Base-by-base conservation (phyloP, 2,888 invertebrate genomes). In the Liopterus haemorrhoidalis region DNA sequence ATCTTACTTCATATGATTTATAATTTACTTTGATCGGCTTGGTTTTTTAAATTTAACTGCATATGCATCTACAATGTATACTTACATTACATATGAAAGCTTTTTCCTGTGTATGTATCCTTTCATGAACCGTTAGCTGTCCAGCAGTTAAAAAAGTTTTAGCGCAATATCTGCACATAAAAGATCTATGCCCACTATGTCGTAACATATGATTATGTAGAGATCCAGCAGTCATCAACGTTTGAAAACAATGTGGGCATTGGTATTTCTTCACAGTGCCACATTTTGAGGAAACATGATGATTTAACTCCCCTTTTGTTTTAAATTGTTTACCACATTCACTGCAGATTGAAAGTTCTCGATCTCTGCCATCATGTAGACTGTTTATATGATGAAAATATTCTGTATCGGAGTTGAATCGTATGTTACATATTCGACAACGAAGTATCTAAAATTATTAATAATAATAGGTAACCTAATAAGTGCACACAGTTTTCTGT, bases 301-400 rank as follows among this genome's bases (percentile, higher is more conserved):
- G 61, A 5, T 63, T 62, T 19, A 67, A 60, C 18, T 68, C 66
- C 39, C 63, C 62, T 48, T 64, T 59, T 1, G 67, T 66, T 47
- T 64, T 67, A 51, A 69, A 70, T 40, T 67, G 66, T 46, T 65
- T 64, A 2, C 69, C 70, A 54, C 71, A 72, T 48, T 66, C 66
- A 31, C 65, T 67, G 49, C 70, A 70, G 32, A 67, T 65, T 32
- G 60, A 62, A 41, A 61, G 59, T 35, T 62, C 62, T 1, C 62
- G 53, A 44, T 64, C 53, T 15, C 64, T 58, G 4, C 68, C 70
- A 47, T 68, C 57, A 48, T 71, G 72, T 4, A 59, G 51, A 11
- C 58, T 59, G 27, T 65, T 60, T 12, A 69, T 64, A 46, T 72
- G 71, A 0, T 59, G 52, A 2, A 68, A 56, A 51, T 66, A 68